Base-by-base conservation (phyloP, 2,113 vertebrate genomes). In the Crotophaga sulcirostris region DNA sequence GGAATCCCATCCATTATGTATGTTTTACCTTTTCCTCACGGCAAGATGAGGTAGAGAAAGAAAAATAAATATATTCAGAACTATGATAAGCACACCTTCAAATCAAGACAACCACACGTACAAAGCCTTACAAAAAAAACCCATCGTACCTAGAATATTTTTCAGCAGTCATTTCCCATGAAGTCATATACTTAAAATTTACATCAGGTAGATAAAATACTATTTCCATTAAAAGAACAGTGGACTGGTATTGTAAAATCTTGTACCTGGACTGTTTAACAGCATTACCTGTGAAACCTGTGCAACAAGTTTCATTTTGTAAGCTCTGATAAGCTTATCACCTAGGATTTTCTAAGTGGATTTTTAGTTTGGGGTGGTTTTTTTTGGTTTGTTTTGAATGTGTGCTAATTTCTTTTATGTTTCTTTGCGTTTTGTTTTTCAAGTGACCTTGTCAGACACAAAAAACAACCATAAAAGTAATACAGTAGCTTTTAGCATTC, bases 321-420 rank as follows among this genome's bases (percentile, higher is more conserved):
- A 85, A 88, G 36, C 73, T 78, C 49, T 19, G 91, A 95, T 89
- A 76, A 97, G 91, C 47, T 92, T 58, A 95, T 80, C 92, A 60
- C 54, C 94, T 51, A n/a, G 1, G 31, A 78, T 87, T 87, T 96
- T 93, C 67, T 87, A 91, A 90, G 75, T 18, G 49, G 42, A 20
- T 36, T 76, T 73, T 63, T 55, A 47, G 6, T 10, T 64, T 49
- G 56, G 15, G 23, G 16, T 69, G 64, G 25, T 40, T 31, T 56
- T 16, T 29, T 18, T 51, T 33, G 15, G 21, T 42, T 76, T 72
- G 25, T 11, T 91, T 84, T 26, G 73, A n/a, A 31, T 16, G 34
- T 51, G 76, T 25, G 68, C 18, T 62, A 13, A 9, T 3, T 40
- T 62, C 38, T 56, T 51, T 56, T 38, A 28, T 13, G 15, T 12